Conservation (phyloP, 2,113 vertebrate genomes). For the Paracanthobrama guichenoti region DNA sequence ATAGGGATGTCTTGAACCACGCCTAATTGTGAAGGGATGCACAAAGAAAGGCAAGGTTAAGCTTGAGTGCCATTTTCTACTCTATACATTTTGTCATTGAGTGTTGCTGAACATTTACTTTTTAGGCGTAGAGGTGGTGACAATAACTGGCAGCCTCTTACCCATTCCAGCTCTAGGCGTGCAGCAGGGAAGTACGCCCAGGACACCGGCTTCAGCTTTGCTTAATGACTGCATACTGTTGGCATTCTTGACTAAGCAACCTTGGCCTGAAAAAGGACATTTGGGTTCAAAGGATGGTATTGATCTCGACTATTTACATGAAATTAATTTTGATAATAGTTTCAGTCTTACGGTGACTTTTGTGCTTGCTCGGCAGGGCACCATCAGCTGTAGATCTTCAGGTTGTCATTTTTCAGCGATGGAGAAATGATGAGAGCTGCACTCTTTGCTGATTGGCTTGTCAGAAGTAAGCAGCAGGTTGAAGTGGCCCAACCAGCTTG, state of each 20-base stretch:
- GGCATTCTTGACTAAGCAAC: slow-evolving; percentile 74
- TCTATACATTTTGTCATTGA: background rate
- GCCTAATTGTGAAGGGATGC: slow-evolving; percentile 63
- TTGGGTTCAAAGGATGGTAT: background rate
- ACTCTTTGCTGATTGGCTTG: slow-evolving; percentile 61
- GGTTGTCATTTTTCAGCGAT: slow-evolving; percentile 74
- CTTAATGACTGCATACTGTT: slow-evolving; percentile 67
- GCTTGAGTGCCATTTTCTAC: background rate
- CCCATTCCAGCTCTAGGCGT: slow-evolving; percentile 74
- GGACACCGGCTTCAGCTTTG: slow-evolving; percentile 66
- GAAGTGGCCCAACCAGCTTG: slow-evolving; percentile 70
- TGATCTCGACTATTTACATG: background rate
- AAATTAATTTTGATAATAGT: background rate
- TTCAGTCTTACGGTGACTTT: slow-evolving; percentile 74
- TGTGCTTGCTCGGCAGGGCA: slow-evolving; percentile 72
- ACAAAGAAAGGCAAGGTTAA: background rate
- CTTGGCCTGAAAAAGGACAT: slow-evolving; percentile 61
- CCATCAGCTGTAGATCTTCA: slow-evolving; percentile 79
- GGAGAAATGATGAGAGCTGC: slow-evolving; percentile 76
- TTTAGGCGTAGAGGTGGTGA: slow-evolving; percentile 56
- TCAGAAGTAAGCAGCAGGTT: slow-evolving; percentile 73
- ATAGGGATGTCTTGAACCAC: slow-evolving; percentile 60
- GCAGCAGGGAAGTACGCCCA: slow-evolving; percentile 67
- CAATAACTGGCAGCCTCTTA: slow-evolving; percentile 65
- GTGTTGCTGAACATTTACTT: slow-evolving; percentile 68